Conservation (phyloP, 2,888 invertebrate genomes). For the Zaprionus bogoriensis region DNA sequence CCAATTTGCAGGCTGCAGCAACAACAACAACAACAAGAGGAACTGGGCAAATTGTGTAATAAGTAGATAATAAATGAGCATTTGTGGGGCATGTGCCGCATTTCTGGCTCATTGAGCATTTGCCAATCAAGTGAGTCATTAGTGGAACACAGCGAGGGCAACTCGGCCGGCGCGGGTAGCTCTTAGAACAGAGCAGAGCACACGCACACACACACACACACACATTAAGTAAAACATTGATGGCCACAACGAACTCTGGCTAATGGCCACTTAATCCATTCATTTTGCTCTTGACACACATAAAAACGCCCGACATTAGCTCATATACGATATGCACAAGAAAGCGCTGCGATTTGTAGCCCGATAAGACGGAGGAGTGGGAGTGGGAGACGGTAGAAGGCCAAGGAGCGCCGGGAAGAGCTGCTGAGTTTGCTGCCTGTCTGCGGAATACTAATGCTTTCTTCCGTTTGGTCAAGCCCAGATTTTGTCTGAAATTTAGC, state of each 20-base stretch:
- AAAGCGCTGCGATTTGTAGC: neutral
- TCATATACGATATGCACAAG: neutral
- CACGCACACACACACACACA: too few species aligned
- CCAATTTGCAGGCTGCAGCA: neutral
- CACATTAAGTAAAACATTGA: conserved; percentile 11
- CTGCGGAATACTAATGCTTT: neutral
- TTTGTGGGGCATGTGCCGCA: conserved; percentile 53
- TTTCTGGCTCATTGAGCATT: conserved; percentile 66
- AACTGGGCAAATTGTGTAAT: conserved; percentile 63
- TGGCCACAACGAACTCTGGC: conserved; percentile 10
- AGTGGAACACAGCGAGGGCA: neutral
- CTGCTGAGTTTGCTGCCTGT: too few species aligned
- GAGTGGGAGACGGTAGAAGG: neutral
- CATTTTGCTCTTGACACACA: conserved; percentile 72
- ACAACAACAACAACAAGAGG: conserved; percentile 5
- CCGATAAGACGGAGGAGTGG: neutral
- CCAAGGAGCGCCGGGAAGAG: too few species aligned
- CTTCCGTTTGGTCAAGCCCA: neutral
- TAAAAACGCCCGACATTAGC: conserved; percentile 35
- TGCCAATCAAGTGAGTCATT: conserved; percentile 60
- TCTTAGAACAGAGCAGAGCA: too few species aligned
- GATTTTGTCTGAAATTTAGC: too few species aligned
- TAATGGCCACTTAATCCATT: conserved; percentile 71
- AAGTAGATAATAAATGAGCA: conserved; percentile 66
- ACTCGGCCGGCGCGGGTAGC: neutral